Conservation (phyloP, 2,113 vertebrate genomes). For the Aegotheles bennettii region DNA sequence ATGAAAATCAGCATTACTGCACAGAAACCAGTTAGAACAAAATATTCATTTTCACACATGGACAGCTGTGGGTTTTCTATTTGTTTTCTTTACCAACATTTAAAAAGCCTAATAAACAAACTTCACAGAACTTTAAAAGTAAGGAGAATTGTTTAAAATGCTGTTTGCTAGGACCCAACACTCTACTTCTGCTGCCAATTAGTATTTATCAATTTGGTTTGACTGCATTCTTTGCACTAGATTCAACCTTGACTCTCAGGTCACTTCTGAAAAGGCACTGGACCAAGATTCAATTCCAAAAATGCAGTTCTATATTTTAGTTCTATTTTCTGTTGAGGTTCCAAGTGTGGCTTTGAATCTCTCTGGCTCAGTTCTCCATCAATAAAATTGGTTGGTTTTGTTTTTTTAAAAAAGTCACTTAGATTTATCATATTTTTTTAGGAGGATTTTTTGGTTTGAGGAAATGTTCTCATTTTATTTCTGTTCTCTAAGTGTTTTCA, state of each 20-base stretch:
- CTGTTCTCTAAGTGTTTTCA: not conserved
- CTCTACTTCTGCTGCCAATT: not conserved
- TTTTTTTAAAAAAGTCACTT: not conserved
- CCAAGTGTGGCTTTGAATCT: not conserved
- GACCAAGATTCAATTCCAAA: not conserved
- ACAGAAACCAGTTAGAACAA: not conserved
- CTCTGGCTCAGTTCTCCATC: not conserved
- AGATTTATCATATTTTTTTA: not conserved
- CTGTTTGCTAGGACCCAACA: not conserved
- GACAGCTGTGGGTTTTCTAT: not conserved
- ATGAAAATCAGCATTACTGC: not conserved
- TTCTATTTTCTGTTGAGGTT: not conserved
- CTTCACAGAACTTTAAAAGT: not conserved
- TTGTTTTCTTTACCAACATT: not conserved
- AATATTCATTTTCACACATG: not conserved
- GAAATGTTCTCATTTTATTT: not conserved
- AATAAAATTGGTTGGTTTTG: not conserved
- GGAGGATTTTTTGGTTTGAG: not conserved
- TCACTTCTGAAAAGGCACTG: not conserved
- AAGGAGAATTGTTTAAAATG: not conserved
- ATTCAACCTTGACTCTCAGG: not conserved
- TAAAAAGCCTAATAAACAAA: not conserved
- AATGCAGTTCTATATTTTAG: not conserved
- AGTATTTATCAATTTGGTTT: not conserved
- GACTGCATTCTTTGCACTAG: not conserved